A percentile compares a stretch with the other conserved stretches of the same genome.
Conservation (phyloP, 2,888 invertebrate genomes). For the Parnassius smintheus region DNA sequence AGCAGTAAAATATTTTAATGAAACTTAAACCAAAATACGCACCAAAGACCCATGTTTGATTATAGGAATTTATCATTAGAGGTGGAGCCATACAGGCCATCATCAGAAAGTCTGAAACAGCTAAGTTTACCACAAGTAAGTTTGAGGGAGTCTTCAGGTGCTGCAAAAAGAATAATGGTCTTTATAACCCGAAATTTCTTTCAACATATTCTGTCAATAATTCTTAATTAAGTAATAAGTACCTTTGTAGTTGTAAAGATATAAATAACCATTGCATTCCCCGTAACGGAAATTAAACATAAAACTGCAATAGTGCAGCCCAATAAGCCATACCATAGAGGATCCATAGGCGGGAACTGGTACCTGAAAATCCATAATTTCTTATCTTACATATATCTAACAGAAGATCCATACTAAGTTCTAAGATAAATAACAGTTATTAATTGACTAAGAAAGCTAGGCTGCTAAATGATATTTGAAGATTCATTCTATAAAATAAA, state of each 20-base stretch:
- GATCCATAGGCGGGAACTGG: conserved; percentile 94
- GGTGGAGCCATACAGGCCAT: conserved; percentile 90
- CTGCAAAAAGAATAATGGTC: neutral
- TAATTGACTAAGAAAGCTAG: too few species aligned
- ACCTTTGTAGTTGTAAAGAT: conserved; percentile 87
- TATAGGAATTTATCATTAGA: conserved; percentile 91
- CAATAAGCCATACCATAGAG: conserved; percentile 90
- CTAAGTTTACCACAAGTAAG: conserved; percentile 92
- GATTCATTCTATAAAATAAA: too few species aligned
- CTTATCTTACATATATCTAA: too few species aligned
- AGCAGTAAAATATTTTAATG: neutral
- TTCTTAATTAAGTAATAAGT: conserved; percentile 4
- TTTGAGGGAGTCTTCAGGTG: conserved; percentile 79
- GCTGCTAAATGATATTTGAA: too few species aligned
- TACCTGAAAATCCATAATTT: conserved; percentile 79
- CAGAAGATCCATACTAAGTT: too few species aligned
- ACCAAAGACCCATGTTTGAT: conserved; percentile 86
- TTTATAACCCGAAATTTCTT: neutral
- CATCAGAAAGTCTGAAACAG: conserved; percentile 93
- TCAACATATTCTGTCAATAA: neutral
- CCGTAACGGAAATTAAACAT: conserved; percentile 84
- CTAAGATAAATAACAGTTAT: too few species aligned
- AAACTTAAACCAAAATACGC: conserved; percentile 38
- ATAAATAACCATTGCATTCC: conserved; percentile 87
- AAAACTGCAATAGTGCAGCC: conserved; percentile 86